Base-by-base conservation (phyloP, 2,888 invertebrate genomes). In the Drosophila multiciliata region DNA sequence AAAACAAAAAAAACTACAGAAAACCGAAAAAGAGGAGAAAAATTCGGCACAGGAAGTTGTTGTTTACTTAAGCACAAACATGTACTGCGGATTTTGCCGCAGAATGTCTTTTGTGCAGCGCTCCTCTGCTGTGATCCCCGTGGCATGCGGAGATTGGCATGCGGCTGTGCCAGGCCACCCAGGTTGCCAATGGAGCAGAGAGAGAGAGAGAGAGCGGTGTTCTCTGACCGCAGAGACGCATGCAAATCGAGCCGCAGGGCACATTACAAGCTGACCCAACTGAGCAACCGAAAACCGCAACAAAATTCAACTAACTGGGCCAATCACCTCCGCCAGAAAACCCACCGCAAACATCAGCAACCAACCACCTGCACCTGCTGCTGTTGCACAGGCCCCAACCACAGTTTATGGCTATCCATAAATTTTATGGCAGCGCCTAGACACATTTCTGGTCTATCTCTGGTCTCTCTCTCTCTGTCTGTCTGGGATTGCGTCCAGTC, bases 351-450 rank as follows among this genome's bases (percentile, higher is more conserved):
- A 81, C 78, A 63, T 42, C 42, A 50, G 38, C 12, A 36, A 50
- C 35, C 12, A 26, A 33, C 67, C 73, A 53, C 64, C 65, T 45
- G 57, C 71, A 64, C 60, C 60, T 69, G 59, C 76, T 50, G 54
- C 68, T 73, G 62, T 62, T 68, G 66, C 68, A 59, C 6, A 29
- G 29, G 63, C 11, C 58, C 60, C 60, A 71, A 66, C 76, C 79
- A 72, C 75, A 70, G 73, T 86, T 86, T 86, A 86, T 89, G 88
- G 71, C 78, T 70, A 65, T 60, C 64, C 88, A 86, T 89, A 86
- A 89, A 86, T 87, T 89, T 89, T 70, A 89, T 80, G 88, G 82
- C 85, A 87, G 68, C 75, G 80, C 85, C 90, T 85, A 89, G 89
- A 89, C 85, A 70, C 73, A 73, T 42, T 72, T 71, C 33, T 29